phyloP scores from a whole-genome alignment of 2,113 vertebrate species.

The Galemys pyrenaicus region DNA sequence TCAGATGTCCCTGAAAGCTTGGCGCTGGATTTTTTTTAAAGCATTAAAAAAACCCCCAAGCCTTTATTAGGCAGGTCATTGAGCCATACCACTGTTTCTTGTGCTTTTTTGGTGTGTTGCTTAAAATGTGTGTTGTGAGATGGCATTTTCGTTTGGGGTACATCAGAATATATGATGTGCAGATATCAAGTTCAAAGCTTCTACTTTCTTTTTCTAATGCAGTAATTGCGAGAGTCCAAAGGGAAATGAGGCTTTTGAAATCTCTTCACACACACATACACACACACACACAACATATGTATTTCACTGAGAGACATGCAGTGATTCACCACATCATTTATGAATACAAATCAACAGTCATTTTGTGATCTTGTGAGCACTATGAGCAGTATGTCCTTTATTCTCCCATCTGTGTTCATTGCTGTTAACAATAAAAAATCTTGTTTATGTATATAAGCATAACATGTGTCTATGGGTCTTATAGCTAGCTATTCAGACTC shows the following conservation, averaged over 20 bases:
- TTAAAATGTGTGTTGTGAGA: conserved; percentile 2
- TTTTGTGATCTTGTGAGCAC: conserved; percentile 53
- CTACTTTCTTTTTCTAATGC: conserved; percentile 52
- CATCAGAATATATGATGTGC: background rate
- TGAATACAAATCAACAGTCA: conserved; percentile 22
- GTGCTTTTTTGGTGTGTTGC: conserved; percentile 27
- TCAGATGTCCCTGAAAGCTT: background rate
- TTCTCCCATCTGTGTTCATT: conserved; percentile 22
- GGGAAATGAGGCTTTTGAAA: conserved; percentile 29
- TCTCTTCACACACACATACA: background rate
- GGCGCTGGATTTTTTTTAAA: background rate
- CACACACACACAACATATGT: no score
- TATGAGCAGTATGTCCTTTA: conserved; percentile 44
- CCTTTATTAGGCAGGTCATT: conserved; percentile 45
- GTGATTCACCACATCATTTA: conserved; percentile 24
- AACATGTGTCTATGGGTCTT: conserved; percentile 48
- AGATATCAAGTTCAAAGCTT: conserved; percentile 3
- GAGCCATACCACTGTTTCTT: conserved; percentile 55
- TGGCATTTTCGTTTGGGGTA: conserved; percentile 38
- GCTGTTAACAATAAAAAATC: conserved; percentile 65
- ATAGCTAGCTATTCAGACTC: conserved; percentile 41
- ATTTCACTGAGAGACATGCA: conserved; percentile 21
- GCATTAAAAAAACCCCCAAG: background rate
- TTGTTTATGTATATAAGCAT: conserved; percentile 42
- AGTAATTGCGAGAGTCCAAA: background rate